Base-by-base conservation (phyloP, 1,140 invertebrate genomes). In the Drosophila eugracilis region DNA sequence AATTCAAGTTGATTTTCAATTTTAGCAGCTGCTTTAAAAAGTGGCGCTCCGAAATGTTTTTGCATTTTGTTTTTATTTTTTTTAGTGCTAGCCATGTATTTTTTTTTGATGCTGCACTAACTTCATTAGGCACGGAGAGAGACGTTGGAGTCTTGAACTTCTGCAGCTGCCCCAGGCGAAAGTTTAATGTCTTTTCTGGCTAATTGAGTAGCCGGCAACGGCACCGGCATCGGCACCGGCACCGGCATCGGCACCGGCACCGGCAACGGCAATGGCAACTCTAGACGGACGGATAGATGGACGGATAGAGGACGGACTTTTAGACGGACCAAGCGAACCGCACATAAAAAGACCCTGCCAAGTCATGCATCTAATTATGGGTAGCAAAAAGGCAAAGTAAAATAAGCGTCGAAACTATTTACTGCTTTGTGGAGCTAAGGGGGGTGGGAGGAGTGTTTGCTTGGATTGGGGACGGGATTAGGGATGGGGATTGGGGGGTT, bases 111-210 rank as follows among this genome's bases (percentile, higher is more conserved):
- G 52, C 45, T 63, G 50, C 59, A 84, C 67, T 50, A 74, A 86
- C 81, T 85, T 86, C 63, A 85, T 80, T 80, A 78, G 69, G 50
- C 62, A 47, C 52, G 59, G 42, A 57, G 42, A 57, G 42, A 45
- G 66, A 50, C 65, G 48, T 55, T 47, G 72, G 75, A 62, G 71
- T 54, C 62, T 75, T 60, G 63, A 78, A 66, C 63, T 70, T 37
- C 49, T 57, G 41, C 24, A 39, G 57, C 39, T 62, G 67, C 67
- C 60, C 34, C 28, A 21, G 73, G 72, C 83, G 69, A 86, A 88
- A 88, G 83, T 81, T 86, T 86, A 83, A 86, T 86, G 81, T 86
- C 78, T 86, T 86, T 86, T 86, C 81, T 67, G 83, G 83, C 81
- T 86, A 86, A 86, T 86, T 86, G 83, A 86, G 83, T 86, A 69